A percentile compares a stretch with the other conserved stretches of the same genome.
Evolutionary conservation across 2,797 vertebrate species (phyloP).

Genomic region (Sebastolobus alascanus): DNA sequence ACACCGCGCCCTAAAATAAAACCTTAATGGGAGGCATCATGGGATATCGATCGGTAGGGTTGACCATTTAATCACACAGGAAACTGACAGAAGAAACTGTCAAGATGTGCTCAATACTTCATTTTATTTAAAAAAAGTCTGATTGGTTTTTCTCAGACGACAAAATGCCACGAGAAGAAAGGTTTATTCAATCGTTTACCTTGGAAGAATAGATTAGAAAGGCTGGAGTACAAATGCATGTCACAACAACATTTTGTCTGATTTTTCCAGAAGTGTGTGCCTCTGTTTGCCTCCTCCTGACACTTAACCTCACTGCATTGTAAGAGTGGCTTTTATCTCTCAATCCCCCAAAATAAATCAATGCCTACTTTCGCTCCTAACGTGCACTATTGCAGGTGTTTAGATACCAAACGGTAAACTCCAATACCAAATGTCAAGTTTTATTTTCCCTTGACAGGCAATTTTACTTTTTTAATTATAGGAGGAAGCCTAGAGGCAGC

Average conservation of each 20-base stretch:
- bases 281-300: slow-evolving; percentile 1
- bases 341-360: slow-evolving; percentile 33
- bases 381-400: slow-evolving; percentile 43
- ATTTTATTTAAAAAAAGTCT: slow-evolving; percentile 10
- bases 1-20: slow-evolving; percentile 44
- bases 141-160: slow-evolving; percentile 24
- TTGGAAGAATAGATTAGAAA: slow-evolving; percentile 19
- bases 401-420: slow-evolving; percentile 60
- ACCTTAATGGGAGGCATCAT: slow-evolving; percentile 50
- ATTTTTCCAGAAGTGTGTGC: slow-evolving; percentile 7
- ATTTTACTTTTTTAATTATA: slow-evolving; percentile 75
- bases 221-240: background rate
- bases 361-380: slow-evolving; percentile 28
- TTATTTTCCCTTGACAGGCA: slow-evolving; percentile 63
- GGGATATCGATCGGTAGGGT: slow-evolving; percentile 42
- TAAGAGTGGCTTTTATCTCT: slow-evolving; percentile 19
- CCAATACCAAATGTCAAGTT: slow-evolving; percentile 69
- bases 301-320: slow-evolving; percentile 26
- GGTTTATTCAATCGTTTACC: slow-evolving; percentile 23
- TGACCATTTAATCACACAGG: slow-evolving; percentile 49
- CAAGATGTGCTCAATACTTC: slow-evolving; percentile 24
- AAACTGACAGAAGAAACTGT: slow-evolving; percentile 38
- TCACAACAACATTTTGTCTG: slow-evolving; percentile 5
- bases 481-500: slow-evolving; percentile 61
- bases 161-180: slow-evolving; percentile 13